A percentile compares a stretch with the other conserved stretches of the same genome.
These are phyloP conservation scores for Caenorhabditis sp. DNA, from an alignment of 2,888 invertebrate species.

Conservation along the genomic window DNA sequence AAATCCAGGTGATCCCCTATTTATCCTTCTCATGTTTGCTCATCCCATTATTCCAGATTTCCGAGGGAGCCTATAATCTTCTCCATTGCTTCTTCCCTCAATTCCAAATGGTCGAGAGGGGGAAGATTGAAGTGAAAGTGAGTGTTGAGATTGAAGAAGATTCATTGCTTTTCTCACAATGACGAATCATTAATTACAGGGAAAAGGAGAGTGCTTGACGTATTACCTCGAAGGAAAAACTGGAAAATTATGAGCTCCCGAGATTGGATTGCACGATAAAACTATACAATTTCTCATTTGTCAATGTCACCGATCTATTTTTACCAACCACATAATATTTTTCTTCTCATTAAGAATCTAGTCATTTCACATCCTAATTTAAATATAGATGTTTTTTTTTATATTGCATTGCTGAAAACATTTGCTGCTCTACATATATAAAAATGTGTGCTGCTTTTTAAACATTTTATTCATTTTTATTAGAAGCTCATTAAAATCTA, in stretches of 20 bases:
- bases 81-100: constrained; percentile 81
- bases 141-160: background rate
- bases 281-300: background rate
- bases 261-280: constrained; percentile 3
- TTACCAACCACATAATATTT: background rate
- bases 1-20: constrained; percentile 74
- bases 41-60: constrained; percentile 74
- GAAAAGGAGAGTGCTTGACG: constrained; percentile 81
- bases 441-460: background rate
- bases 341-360: constrained; percentile 14
- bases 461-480: background rate
- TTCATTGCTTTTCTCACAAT: background rate
- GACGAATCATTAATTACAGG: constrained; percentile 69
- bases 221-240: constrained; percentile 79
- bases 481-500: background rate
- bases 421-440: constrained; percentile 33
- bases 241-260: constrained; percentile 33
- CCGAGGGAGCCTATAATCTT: constrained; percentile 80
- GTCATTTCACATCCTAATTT: constrained; percentile 45
- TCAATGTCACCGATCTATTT: background rate
- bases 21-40: background rate
- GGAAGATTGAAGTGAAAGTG: constrained; percentile 82
- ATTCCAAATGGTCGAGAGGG: constrained; percentile 79
- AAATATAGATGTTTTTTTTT: constrained; percentile 13
- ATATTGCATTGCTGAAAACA: constrained; percentile 26